These are phyloP conservation scores for Agonopterix arenella DNA, from an alignment of 2,888 invertebrate genomes.

Conservation along the genomic window DNA sequence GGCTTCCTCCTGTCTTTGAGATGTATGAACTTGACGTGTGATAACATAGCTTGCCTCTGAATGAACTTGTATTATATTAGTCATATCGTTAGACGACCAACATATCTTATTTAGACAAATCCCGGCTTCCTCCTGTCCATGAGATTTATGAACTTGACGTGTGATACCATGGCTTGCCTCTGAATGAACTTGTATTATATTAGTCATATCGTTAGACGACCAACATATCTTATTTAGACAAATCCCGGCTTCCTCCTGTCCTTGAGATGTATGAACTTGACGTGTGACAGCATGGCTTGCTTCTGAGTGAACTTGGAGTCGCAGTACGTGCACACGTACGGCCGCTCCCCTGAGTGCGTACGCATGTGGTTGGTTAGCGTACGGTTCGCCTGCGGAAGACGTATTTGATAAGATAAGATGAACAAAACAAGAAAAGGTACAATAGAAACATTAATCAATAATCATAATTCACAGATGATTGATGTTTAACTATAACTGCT, in stretches of 20 bases:
- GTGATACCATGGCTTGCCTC: slow-evolving; percentile 8
- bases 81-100: too few relatives aligned
- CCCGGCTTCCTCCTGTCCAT: background rate
- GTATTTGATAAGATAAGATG: too few relatives aligned
- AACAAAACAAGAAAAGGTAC: too few relatives aligned
- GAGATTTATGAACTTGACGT: slow-evolving; percentile 5
- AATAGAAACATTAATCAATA: too few relatives aligned
- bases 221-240: too few relatives aligned
- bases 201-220: too few relatives aligned
- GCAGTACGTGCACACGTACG: slow-evolving; percentile 13
- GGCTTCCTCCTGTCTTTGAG: background rate
- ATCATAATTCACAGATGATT: too few relatives aligned
- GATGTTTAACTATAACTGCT: too few relatives aligned
- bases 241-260: background rate
- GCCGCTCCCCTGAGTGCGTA: slow-evolving; percentile 18
- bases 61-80: slow-evolving; percentile 6
- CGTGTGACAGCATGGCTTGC: slow-evolving; percentile 10
- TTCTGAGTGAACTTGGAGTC: slow-evolving; percentile 14
- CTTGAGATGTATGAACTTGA: slow-evolving; percentile 4
- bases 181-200: slow-evolving; percentile 11
- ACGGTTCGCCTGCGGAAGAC: slow-evolving; percentile 10
- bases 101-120: too few relatives aligned
- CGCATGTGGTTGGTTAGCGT: slow-evolving; percentile 15
- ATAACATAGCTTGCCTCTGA: slow-evolving; percentile 10
- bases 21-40: slow-evolving; percentile 9